A percentile compares a stretch with the other conserved stretches of the same genome.
phyloP scores from a whole-genome alignment of 2,113 vertebrate genomes.

The Thinocorus orbignyianus region DNA sequence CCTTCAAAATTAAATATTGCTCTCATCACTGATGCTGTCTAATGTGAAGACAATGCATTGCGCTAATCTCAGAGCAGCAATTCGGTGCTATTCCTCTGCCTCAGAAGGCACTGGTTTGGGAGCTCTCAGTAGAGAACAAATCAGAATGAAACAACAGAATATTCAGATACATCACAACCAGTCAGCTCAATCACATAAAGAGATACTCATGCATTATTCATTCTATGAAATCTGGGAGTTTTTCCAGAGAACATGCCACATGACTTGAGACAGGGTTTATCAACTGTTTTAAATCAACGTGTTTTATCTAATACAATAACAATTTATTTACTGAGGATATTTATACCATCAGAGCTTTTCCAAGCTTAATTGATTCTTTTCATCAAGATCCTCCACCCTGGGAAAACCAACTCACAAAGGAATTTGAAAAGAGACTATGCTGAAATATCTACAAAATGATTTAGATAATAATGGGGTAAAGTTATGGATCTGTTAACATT shows the following conservation, averaged over 20 bases:
- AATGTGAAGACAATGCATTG: conserved; percentile 15
- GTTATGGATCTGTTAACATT: conserved; percentile 53
- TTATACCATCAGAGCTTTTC: conserved; percentile 45
- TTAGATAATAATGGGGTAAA: conserved; percentile 29
- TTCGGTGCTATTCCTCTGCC: neutral
- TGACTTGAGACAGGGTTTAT: conserved; percentile 51
- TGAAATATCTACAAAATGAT: conserved; percentile 35
- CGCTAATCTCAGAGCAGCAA: neutral
- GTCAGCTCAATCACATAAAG: conserved; percentile 48
- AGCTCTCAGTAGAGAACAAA: conserved; percentile 41
- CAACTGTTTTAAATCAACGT: conserved; percentile 69
- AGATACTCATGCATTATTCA: conserved; percentile 73
- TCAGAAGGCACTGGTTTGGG: conserved; percentile 2
- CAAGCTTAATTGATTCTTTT: conserved; percentile 64
- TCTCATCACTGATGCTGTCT: conserved; percentile 43
- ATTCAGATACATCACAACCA: conserved; percentile 38
- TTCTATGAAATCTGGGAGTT: conserved; percentile 62
- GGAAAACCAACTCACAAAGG: conserved; percentile 32
- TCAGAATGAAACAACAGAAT: conserved; percentile 60
- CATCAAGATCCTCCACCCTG: conserved; percentile 40
- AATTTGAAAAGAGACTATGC: neutral
- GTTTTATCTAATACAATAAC: conserved; percentile 69
- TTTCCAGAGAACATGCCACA: conserved; percentile 68
- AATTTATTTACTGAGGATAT: conserved; percentile 65
- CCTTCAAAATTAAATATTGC: conserved; percentile 45